phyloP scores from a whole-genome alignment of 1,140 invertebrate genomes.

The Teleopsis dalmanni region DNA sequence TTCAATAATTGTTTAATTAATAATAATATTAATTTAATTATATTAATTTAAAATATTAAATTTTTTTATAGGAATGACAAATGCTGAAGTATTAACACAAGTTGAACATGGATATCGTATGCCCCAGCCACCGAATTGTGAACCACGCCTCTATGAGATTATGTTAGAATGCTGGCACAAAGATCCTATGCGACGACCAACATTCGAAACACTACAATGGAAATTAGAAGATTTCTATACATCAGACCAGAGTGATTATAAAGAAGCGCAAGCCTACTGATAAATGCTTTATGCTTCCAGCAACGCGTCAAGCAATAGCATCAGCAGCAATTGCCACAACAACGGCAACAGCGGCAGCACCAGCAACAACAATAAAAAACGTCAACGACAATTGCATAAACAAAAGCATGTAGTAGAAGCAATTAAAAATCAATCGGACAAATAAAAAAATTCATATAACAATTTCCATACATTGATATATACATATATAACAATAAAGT shows the following conservation, averaged over 20 bases:
- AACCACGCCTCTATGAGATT: conserved; percentile 88
- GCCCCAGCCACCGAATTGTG: conserved; percentile 91
- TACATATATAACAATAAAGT: background rate
- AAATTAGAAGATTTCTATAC: conserved; percentile 99
- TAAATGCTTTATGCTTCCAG: conserved; percentile 39
- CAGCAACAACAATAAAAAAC: conserved; percentile 15
- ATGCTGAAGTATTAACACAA: conserved; percentile 97
- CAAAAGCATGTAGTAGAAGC: too few relatives aligned
- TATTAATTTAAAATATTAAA: too few relatives aligned
- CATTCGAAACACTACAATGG: conserved; percentile 99
- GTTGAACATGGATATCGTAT: conserved; percentile 99
- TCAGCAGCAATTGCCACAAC: background rate
- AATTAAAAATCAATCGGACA: background rate
- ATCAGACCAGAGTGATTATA: conserved; percentile 96
- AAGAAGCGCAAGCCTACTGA: conserved; percentile 93
- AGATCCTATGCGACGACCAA: conserved; percentile 96
- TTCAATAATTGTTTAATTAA: background rate
- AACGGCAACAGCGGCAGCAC: background rate
- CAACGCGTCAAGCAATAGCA: too few relatives aligned
- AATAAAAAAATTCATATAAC: background rate
- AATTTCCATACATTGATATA: background rate
- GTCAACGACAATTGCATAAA: too few relatives aligned
- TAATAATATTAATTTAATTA: too few relatives aligned
- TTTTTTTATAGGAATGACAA: conserved; percentile 85
- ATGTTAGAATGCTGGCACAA: conserved; percentile 99